phyloP scores from a whole-genome alignment of 2,888 invertebrate species.

The Nomada goodeniana region DNA sequence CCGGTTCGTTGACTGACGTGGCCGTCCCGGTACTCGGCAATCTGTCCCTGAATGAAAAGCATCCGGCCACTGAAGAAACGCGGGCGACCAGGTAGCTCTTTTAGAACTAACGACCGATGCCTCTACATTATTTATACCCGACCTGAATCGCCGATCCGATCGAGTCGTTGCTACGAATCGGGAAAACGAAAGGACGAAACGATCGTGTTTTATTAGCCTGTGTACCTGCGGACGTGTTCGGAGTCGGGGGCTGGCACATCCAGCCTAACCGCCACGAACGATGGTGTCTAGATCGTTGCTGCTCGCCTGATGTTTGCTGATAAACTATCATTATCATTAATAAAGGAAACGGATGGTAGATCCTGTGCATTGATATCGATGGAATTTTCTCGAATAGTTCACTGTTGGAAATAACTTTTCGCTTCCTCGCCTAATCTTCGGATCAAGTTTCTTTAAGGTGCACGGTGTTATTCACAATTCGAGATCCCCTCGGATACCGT shows the following conservation, averaged over 20 bases:
- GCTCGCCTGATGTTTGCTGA: neutral
- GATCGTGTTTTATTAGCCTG: constrained; percentile 61
- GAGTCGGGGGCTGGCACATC: constrained; percentile 30
- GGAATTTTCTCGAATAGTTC: neutral
- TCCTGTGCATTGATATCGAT: neutral
- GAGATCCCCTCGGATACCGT: no score
- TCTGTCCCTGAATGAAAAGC: constrained; percentile 68
- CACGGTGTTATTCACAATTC: no score
- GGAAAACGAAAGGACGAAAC: constrained; percentile 65
- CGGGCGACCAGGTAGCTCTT: constrained; percentile 62
- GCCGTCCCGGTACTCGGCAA: constrained; percentile 52
- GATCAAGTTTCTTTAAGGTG: neutral
- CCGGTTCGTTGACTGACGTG: constrained; percentile 46
- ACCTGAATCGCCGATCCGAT: constrained; percentile 48
- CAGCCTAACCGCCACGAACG: constrained; percentile 2
- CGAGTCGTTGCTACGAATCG: constrained; percentile 65
- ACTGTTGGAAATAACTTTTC: neutral
- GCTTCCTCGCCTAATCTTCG: neutral
- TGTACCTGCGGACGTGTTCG: constrained; percentile 21
- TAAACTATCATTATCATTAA: constrained; percentile 22
- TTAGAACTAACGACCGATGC: constrained; percentile 70
- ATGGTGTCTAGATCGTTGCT: constrained; percentile 35
- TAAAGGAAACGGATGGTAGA: constrained; percentile 1
- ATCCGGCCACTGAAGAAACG: constrained; percentile 49
- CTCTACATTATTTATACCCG: constrained; percentile 72